These are phyloP conservation scores for Bombus picipes DNA, from an alignment of 1,140 invertebrate species.

Conservation along the genomic window DNA sequence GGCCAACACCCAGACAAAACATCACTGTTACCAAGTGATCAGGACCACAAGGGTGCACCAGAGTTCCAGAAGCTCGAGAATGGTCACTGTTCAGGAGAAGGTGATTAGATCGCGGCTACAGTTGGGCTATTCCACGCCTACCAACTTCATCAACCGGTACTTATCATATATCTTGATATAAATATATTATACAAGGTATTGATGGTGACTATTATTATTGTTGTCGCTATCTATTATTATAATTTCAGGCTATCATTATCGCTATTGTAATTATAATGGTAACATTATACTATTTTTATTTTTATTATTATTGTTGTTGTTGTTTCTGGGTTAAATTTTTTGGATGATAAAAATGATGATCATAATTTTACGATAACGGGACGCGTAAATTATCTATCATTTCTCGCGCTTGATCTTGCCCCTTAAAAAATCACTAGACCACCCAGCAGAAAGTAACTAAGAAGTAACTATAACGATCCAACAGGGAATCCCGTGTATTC, in stretches of 20 bases:
- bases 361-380: too few species aligned
- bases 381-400: neutral
- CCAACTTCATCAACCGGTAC: slow-evolving; percentile 81
- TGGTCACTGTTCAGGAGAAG: slow-evolving; percentile 81
- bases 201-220: neutral
- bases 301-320: neutral
- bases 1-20: slow-evolving; percentile 70
- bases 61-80: slow-evolving; percentile 74
- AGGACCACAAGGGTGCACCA: slow-evolving; percentile 80
- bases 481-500: too few species aligned
- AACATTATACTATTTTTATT: neutral
- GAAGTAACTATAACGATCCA: neutral
- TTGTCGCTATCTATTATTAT: neutral
- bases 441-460: neutral
- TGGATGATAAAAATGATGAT: too few species aligned
- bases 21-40: slow-evolving; percentile 80
- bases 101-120: slow-evolving; percentile 81
- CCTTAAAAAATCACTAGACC: neutral
- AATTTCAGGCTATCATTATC: too few species aligned
- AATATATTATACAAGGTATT: neutral
- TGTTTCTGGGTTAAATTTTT: too few species aligned
- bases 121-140: slow-evolving; percentile 81
- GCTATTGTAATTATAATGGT: too few species aligned
- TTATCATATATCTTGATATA: slow-evolving; percentile 29
- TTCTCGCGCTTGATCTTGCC: neutral